These are phyloP conservation scores for Dendrolimus punctatus DNA, from an alignment of 1,140 invertebrate species.

Conservation along the genomic window DNA sequence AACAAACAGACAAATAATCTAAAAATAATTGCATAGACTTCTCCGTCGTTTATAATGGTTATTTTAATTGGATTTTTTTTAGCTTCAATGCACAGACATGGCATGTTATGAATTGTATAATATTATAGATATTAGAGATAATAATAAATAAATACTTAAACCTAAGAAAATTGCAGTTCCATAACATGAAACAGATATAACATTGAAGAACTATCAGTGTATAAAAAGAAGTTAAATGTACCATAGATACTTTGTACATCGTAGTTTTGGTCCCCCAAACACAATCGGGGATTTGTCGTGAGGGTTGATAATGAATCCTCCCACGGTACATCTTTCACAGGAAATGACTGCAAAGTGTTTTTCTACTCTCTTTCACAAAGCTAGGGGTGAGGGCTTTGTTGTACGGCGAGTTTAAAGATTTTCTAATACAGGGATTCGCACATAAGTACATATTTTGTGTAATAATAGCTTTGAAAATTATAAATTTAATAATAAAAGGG, in stretches of 20 bases:
- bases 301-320: constrained; percentile 63
- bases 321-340: constrained; percentile 50
- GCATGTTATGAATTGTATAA: too few species aligned
- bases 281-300: constrained; percentile 44
- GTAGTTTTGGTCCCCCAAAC: constrained; percentile 26
- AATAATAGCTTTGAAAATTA: too few species aligned
- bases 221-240: constrained; percentile 8
- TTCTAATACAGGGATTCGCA: constrained; percentile 1
- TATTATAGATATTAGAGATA: too few species aligned
- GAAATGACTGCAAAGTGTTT: constrained; percentile 64
- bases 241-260: constrained; percentile 16
- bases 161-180: too few species aligned
- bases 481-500: too few species aligned
- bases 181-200: too few species aligned
- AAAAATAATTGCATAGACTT: too few species aligned
- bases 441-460: constrained; percentile 1
- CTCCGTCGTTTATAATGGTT: too few species aligned
- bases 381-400: constrained; percentile 15
- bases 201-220: constrained; percentile 1
- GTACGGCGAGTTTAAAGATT: not conserved
- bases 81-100: too few species aligned
- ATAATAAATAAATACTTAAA: too few species aligned
- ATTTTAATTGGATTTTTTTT: too few species aligned
- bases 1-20: too few species aligned
- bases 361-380: constrained; percentile 42